Evolutionary conservation across 2,888 invertebrate genomes (phyloP).

Genomic region (Cacoxenus indagator): DNA sequence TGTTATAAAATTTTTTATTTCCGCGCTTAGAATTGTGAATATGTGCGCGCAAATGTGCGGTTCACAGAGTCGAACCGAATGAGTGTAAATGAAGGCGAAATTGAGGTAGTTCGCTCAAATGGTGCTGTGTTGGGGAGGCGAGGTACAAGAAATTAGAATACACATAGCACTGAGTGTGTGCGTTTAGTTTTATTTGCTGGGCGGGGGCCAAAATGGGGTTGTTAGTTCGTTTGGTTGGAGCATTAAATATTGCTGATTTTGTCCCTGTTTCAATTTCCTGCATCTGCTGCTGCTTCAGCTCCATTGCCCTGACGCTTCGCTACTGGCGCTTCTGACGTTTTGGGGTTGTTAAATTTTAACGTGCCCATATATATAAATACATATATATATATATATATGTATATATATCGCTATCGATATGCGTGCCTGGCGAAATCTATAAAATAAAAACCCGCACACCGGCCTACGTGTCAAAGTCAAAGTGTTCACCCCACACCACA

Average conservation of each 20-base stretch:
- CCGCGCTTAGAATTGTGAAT: too few species aligned
- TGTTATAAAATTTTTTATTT: too few species aligned
- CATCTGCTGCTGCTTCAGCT: neutral
- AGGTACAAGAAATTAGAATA: neutral
- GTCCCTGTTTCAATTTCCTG: neutral
- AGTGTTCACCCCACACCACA: too few species aligned
- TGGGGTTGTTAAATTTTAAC: conserved; percentile 66
- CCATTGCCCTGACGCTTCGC: neutral
- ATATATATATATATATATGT: too few species aligned
- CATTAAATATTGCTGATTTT: neutral
- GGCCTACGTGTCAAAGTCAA: conserved; percentile 44
- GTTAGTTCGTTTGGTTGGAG: neutral
- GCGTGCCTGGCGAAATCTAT: conserved; percentile 56
- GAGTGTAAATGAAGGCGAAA: too few species aligned
- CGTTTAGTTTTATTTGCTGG: neutral
- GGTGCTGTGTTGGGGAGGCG: neutral
- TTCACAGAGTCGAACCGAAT: too few species aligned
- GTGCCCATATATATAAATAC: too few species aligned
- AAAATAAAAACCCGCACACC: conserved; percentile 54
- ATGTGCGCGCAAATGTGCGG: too few species aligned
- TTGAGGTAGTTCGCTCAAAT: too few species aligned
- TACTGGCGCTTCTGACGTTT: conserved; percentile 15
- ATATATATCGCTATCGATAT: conserved; percentile 63
- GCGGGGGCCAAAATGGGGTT: conserved; percentile 3
- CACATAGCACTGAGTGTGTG: neutral